Evolutionary conservation across 2,113 vertebrate species (phyloP).

Genomic region (Anser cygnoides): DNA sequence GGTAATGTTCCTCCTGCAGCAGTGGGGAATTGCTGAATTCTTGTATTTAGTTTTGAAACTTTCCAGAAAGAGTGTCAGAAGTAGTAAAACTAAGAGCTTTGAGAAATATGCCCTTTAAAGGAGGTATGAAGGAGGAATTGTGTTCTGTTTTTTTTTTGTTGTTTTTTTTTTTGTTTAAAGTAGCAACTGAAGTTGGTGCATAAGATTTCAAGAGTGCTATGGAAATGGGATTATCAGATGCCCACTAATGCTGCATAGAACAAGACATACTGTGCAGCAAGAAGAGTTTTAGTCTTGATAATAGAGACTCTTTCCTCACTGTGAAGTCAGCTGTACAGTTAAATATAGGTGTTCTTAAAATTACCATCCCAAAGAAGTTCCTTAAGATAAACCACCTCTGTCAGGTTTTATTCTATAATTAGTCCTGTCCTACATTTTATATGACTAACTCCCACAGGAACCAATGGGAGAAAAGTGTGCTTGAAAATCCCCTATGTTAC

Average conservation of each 20-base stretch:
- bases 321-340: not conserved
- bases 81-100: not conserved
- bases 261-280: not conserved
- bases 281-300: not conserved
- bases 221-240: not conserved
- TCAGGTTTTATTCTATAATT: not conserved
- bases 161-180: not conserved
- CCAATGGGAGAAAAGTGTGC: not conserved
- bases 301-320: not conserved
- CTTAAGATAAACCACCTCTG: not conserved
- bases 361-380: not conserved
- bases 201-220: not conserved
- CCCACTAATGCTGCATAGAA: not conserved
- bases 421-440: not conserved
- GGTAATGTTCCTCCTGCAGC: not conserved
- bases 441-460: not conserved
- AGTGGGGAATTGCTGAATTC: not conserved
- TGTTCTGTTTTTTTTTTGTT: not conserved
- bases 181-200: not conserved
- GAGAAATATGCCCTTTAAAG: not conserved
- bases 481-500: not conserved
- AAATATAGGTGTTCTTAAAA: constrained; percentile 27
- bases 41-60: not conserved
- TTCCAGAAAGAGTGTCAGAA: not conserved
- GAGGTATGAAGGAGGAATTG: not conserved